Evolutionary conservation across 2,113 vertebrate genomes (phyloP).

Genomic region (Myiozetetes cayanensis): DNA sequence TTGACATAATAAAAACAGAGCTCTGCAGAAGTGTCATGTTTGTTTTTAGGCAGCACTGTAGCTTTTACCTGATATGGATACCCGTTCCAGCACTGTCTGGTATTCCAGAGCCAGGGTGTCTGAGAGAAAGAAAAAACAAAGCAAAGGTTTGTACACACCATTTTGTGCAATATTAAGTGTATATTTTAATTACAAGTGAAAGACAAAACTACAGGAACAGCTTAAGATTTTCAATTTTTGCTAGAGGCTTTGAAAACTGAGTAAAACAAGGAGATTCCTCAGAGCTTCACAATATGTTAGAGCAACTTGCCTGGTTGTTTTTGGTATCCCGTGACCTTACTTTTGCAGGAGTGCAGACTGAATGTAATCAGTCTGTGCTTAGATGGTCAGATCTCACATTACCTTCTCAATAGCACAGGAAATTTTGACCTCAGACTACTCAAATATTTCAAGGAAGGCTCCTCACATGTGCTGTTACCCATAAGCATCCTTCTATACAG

Average conservation of each 20-base stretch:
- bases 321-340: neutral
- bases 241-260: neutral
- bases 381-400: neutral
- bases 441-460: neutral
- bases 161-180: neutral
- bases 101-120: slow-evolving; percentile 96
- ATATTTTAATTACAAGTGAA: neutral
- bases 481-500: neutral
- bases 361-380: neutral
- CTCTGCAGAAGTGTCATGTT: neutral
- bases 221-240: neutral
- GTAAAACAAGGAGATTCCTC: neutral
- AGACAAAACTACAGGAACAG: neutral
- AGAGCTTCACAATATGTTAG: neutral
- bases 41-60: neutral
- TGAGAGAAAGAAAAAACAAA: slow-evolving; percentile 53
- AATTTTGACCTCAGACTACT: neutral
- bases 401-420: neutral
- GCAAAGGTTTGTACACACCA: neutral
- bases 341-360: neutral
- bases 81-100: slow-evolving; percentile 94
- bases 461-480: neutral
- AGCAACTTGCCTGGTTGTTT: neutral
- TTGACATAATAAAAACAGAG: neutral
- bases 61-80: slow-evolving; percentile 94